Evolutionary conservation across 1,140 invertebrate genomes (phyloP), one percentile per base, ranked within the genome.

Genomic region (Aphelinus atriplicis): DNA sequence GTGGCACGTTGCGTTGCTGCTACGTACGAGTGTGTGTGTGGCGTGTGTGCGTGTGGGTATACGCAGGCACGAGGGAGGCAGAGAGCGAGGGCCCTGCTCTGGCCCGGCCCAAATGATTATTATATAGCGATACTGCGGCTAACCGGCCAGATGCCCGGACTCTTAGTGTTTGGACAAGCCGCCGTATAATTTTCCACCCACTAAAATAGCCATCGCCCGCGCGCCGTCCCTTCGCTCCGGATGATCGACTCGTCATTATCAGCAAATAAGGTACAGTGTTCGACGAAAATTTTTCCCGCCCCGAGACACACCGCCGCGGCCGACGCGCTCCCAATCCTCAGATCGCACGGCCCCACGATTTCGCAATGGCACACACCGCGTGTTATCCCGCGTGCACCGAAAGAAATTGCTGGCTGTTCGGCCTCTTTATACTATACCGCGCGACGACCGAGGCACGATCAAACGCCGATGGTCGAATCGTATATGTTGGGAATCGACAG

Each of bases 131-230:
- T 87, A 87, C 87, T 86, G 85, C 86, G 87, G 83, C 84, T 86
- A 88, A 86, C 85, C 84, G 84, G 86, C 26, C 26, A 87, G 85
- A 87, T 4, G 85, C 85, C 86, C 84, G 85, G 85, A 84, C 87
- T 88, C 87, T 87, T 87, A 88, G 85, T 86, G 84, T 84, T 86
- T 86, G 84, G 85, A 76, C 83, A 86, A 84, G 86, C 86, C 86
- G 87, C 87, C 83, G 81, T 88, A 86, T 88, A 88, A 88, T 88
- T 88, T 87, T 87, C 86, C 86, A 88, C 87, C 87, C 85, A 87
- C 87, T 88, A 88, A 88, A 88, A 87, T 87, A 87, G 85, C 86
- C 86, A 87, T 87, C 82, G 83, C 80, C 80, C 81, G 81, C 81
- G 26, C 84, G 62, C 50, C 68, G 48, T 69, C 47, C 58, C 82